Evolutionary conservation across 2,797 vertebrate species (phyloP), one percentile per base, ranked within the genome.

Genomic region (Silurus lanzhouensis): DNA sequence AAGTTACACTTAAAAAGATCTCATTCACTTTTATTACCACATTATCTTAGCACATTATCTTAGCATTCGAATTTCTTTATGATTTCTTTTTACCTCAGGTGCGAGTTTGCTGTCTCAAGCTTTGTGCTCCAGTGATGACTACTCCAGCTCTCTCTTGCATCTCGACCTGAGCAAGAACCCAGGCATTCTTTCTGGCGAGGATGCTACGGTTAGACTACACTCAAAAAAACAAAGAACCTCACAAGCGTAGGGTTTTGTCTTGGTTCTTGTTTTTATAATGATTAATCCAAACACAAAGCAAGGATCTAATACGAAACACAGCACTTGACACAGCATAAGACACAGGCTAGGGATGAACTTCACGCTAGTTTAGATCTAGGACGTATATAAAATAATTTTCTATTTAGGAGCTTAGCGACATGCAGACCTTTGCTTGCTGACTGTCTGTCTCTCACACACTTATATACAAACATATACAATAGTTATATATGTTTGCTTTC

Each of bases 151-250:
- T 76, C 95, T 98, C 79, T 95, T 96, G 83, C 96, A 97, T 89
- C 94, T 98, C 91, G 96, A 97, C 91, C 93, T 98, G 83, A 97
- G 97, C 93, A 97, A 96, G 92, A 98, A 98, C 90, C 96, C 97
- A 0, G 97, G 97, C 64, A 95, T 97, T 82, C 94, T 98, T 64
- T 96, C 96, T 64, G 96, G 96, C 25, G 97, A 97, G 1, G 97
- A 98, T 0, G 96, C 97, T 78, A 96, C 96, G 44, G 97, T 98
- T 88, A 96, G 96, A 44, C n/a, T 12, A 76, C 60, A 78, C 46
- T 14, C 27, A 3, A 4, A 14, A 2, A 25, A 6, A 22, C 55
- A 20, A 57, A 70, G 20, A 10, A 8, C 22, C 20, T 12, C n/a
- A 8, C 31, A 60, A 38, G 17, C 20, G 22, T 44, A 25, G 38